phyloP scores from a whole-genome alignment of 2,113 vertebrate genomes.

The Stigmatopora argus region DNA sequence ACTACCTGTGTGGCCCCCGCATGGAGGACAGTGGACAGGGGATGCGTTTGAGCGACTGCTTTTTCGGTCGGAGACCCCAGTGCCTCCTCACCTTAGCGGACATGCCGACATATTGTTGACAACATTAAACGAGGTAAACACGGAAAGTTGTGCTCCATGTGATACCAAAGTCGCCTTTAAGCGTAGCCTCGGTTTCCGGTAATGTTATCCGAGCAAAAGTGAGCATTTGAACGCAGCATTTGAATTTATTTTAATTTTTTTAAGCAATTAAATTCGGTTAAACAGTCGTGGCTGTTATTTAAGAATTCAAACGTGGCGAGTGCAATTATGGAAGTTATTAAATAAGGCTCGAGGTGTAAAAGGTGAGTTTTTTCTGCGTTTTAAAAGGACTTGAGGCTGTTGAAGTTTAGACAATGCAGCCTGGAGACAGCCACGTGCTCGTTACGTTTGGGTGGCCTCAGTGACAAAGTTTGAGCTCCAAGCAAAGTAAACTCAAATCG shows the following conservation, averaged over 20 bases:
- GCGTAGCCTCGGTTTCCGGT: not conserved
- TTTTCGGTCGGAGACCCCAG: constrained; percentile 36
- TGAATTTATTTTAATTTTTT: constrained; percentile 15
- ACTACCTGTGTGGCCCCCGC: constrained; percentile 93
- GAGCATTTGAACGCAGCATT: not conserved
- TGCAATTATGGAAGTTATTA: not conserved
- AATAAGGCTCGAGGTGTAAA: accelerated
- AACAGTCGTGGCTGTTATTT: not conserved
- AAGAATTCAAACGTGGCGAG: not conserved
- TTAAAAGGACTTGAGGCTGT: constrained; percentile 35
- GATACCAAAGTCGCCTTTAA: not conserved
- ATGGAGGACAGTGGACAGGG: constrained; percentile 61
- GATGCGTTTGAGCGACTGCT: constrained; percentile 54
- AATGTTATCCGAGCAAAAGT: not conserved
- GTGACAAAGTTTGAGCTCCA: constrained; percentile 30
- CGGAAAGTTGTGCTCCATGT: constrained; percentile 1
- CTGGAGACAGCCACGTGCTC: constrained; percentile 73
- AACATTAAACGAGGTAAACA: constrained; percentile 54
- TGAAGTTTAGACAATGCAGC: constrained; percentile 69
- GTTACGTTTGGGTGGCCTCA: constrained; percentile 45
- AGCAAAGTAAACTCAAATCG: not conserved
- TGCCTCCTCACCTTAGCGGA: constrained; percentile 45
- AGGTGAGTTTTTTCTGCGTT: constrained; percentile 13
- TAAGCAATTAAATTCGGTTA: constrained; percentile 40
- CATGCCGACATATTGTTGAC: constrained; percentile 54